Conservation (phyloP, 2,888 invertebrate species). For the Harmothoe impar region DNA sequence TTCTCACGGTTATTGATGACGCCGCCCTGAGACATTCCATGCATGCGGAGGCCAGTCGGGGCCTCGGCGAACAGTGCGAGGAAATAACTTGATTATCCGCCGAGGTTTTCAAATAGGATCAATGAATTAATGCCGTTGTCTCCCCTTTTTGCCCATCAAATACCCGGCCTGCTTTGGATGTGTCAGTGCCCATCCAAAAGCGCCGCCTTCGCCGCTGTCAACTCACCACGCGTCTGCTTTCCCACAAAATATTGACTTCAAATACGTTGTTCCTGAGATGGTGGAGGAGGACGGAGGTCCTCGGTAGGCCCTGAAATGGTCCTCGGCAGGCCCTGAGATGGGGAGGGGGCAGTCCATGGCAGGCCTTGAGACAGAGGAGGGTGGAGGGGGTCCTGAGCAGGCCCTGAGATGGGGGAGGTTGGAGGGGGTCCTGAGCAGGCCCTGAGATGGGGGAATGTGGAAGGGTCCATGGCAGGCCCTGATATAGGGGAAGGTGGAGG, state of each 20-base stretch:
- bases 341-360: too few relatives aligned
- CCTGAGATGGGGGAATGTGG: too few relatives aligned
- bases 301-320: too few relatives aligned
- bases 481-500: too few relatives aligned
- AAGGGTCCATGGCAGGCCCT: too few relatives aligned
- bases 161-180: conserved; percentile 38
- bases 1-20: conserved; percentile 52
- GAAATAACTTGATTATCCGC: conserved; percentile 51
- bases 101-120: conserved; percentile 49
- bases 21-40: not conserved
- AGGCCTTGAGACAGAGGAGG: too few relatives aligned
- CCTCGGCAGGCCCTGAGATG: too few relatives aligned
- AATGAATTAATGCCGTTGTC: conserved; percentile 50
- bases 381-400: too few relatives aligned
- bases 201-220: not conserved
- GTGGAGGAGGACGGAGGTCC: not conserved
- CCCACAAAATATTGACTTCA: conserved; percentile 36
- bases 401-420: too few relatives aligned
- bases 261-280: not conserved
- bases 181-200: conserved; percentile 9
- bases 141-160: conserved; percentile 19
- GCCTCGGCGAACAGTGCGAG: conserved; percentile 12
- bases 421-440: too few relatives aligned
- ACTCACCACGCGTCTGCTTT: conserved; percentile 15
- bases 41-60: not conserved